Evolutionary conservation across 2,113 vertebrate species (phyloP).

Genomic region (Chaetodon auriga): DNA sequence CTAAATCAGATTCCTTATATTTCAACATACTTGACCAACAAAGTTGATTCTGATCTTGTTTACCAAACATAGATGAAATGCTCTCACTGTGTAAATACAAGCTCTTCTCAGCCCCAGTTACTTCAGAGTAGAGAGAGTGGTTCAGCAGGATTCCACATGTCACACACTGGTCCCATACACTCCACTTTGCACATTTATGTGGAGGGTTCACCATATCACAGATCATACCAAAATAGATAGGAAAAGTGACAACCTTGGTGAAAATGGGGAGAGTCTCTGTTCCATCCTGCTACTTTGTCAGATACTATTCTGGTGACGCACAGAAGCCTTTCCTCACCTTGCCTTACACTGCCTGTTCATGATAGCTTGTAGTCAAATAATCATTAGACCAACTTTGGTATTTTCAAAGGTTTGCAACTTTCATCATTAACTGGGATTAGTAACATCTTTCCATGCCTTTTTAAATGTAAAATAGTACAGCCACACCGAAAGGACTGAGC

Average conservation of each 20-base stretch:
- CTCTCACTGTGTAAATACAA: neutral
- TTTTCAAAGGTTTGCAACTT: too few species aligned
- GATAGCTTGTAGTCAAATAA: too few species aligned
- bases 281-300: too few species aligned
- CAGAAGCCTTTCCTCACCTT: neutral
- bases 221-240: neutral
- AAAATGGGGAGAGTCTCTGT: neutral
- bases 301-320: neutral
- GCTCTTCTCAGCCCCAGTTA: neutral
- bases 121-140: neutral
- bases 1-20: neutral
- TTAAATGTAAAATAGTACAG: too few species aligned
- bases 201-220: neutral
- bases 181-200: neutral
- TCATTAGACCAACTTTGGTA: too few species aligned
- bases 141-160: neutral
- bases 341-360: too few species aligned
- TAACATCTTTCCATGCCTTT: neutral
- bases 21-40: neutral
- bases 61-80: neutral
- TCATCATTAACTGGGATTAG: too few species aligned
- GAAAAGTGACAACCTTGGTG: neutral
- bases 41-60: neutral
- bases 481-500: neutral
- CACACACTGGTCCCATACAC: too few species aligned